A percentile compares a stretch with the other conserved stretches of the same genome.
Evolutionary conservation across 2,113 vertebrate genomes (phyloP).

Genomic region (Octodon degus): DNA sequence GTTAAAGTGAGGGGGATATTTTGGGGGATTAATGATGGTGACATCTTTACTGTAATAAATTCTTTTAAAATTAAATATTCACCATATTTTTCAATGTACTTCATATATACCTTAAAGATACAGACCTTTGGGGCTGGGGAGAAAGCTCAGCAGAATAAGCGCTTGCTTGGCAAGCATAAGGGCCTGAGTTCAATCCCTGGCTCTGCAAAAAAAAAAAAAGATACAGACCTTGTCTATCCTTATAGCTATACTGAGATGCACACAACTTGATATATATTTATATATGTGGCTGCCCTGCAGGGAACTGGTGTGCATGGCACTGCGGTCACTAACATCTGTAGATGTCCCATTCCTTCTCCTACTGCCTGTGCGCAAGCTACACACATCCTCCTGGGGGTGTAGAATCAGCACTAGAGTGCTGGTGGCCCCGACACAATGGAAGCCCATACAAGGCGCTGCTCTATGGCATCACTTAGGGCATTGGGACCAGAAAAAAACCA

Average conservation of each 20-base stretch:
- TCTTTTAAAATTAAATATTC: neutral
- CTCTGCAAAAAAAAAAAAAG: neutral
- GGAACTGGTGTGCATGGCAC: neutral
- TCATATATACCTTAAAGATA: neutral
- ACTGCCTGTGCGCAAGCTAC: too few relatives aligned
- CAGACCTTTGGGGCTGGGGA: too few relatives aligned
- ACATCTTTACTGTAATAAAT: neutral
- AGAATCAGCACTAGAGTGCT: neutral
- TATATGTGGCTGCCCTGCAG: accelerated
- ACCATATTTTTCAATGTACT: neutral
- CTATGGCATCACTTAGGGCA: neutral
- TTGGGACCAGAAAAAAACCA: neutral
- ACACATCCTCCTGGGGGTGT: neutral
- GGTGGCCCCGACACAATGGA: too few relatives aligned
- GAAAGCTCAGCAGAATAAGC: too few relatives aligned
- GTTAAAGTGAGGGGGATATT: neutral
- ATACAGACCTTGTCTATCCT: too few relatives aligned
- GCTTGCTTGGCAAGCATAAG: too few relatives aligned
- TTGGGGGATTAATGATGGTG: neutral
- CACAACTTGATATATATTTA: neutral
- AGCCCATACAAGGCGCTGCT: neutral
- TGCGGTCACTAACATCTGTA: too few relatives aligned
- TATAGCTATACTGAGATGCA: neutral
- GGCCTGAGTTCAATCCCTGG: too few relatives aligned
- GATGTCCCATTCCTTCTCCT: too few relatives aligned